Evolutionary conservation across 2,797 vertebrate genomes (phyloP).

Genomic region (Hoplostethus mediterraneus): DNA sequence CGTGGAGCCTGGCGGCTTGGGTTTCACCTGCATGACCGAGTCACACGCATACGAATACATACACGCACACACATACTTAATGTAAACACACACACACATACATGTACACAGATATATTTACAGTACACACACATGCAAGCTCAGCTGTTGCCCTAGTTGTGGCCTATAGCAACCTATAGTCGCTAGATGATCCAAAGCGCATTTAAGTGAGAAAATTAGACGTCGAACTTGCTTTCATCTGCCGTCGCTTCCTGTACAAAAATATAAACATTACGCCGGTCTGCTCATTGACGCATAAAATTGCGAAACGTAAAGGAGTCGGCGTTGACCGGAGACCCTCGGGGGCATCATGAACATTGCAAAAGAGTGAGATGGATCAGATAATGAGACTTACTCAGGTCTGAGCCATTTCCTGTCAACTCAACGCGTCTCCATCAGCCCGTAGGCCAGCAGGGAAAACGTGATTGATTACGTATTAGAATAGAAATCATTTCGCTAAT

Average conservation of each 20-base stretch:
- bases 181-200: neutral
- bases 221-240: neutral
- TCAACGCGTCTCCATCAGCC: constrained; percentile 30
- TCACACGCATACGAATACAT: constrained; percentile 21
- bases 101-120: no score
- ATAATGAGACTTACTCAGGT: constrained; percentile 15
- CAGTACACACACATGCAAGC: no score
- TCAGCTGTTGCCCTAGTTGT: neutral
- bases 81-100: neutral
- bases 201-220: neutral
- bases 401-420: constrained; percentile 38
- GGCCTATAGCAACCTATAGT: neutral
- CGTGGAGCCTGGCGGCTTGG: constrained; percentile 41
- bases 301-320: neutral
- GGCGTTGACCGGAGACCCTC: neutral
- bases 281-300: neutral
- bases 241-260: no score
- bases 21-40: constrained; percentile 58
- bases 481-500: neutral
- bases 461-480: neutral
- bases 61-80: constrained; percentile 23
- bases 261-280: neutral
- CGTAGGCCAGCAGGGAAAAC: neutral
- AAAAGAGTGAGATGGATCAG: constrained; percentile 17
- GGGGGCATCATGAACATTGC: neutral